Percentiles rank a stretch among this genome's conserved stretches.
These are phyloP conservation scores for Festucalex cinctus DNA, from an alignment of 2,113 vertebrate genomes.

Conservation along the genomic window DNA sequence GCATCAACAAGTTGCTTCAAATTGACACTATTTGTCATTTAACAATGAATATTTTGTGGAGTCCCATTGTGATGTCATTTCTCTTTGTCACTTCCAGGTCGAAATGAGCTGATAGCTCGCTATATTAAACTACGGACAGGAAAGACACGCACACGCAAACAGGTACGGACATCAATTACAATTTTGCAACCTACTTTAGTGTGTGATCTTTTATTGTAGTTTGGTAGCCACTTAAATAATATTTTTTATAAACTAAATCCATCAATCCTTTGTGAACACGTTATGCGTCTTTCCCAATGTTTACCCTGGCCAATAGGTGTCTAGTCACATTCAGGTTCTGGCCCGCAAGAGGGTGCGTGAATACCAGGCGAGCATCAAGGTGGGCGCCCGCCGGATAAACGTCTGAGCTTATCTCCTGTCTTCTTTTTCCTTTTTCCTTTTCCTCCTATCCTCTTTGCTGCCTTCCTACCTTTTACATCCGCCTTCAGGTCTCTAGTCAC, in stretches of 20 bases:
- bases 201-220: not conserved
- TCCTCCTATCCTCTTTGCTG: constrained; percentile 55
- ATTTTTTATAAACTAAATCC: not conserved
- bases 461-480: constrained; percentile 64
- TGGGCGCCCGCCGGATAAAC: constrained; percentile 74
- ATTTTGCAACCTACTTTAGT: not conserved
- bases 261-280: constrained; percentile 12
- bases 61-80: not conserved
- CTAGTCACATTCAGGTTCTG: constrained; percentile 99
- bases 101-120: constrained; percentile 92
- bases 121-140: constrained; percentile 94
- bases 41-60: not conserved
- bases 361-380: constrained; percentile 98
- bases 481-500: constrained; percentile 95
- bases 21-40: not conserved
- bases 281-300: constrained; percentile 56
- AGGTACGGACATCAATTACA: constrained; percentile 71
- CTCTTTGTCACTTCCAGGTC: constrained; percentile 70
- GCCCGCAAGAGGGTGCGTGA: constrained; percentile 98
- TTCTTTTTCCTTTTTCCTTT: constrained; percentile 48
- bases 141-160: constrained; percentile 92
- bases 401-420: constrained; percentile 65
- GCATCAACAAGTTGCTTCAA: not conserved
- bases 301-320: constrained; percentile 79
- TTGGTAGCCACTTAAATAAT: not conserved